Evolutionary conservation across 2,888 invertebrate genomes (phyloP), one percentile per base, ranked within the genome.

Genomic region (Ectemnius lituratus): DNA sequence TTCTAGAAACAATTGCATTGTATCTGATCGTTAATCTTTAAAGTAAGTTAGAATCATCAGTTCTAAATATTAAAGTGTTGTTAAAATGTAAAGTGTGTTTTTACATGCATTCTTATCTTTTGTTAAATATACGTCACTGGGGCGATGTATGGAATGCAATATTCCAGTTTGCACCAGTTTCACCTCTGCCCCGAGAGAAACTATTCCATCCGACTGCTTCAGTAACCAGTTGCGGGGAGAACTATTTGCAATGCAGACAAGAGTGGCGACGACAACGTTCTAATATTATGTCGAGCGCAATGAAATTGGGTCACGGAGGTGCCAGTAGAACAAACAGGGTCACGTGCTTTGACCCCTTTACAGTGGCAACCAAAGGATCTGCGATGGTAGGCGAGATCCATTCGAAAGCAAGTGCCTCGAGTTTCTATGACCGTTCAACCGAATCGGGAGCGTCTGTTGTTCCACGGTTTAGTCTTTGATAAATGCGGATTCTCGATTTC

Each of bases 261-360:
- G 65, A 61, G 66, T 73, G 70, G 62, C 66, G 60, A 60, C 60
- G 46, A 56, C n/a, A 64, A 62, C 70, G 70, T 70, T 23, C 52
- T 62, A 52, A 52, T 63, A 59, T 72, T 69, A 75, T 46, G 45
- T 16, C n/a, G 62, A 37, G 58, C 63, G 28, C 46, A 66, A 64
- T 56, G 59, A 68, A 82, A 82, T 73, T 76, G 28, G 82, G 79
- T 82, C 77, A 71, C 72, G 70, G 56, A 64, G 70, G 62, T 79
- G 74, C 69, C 69, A 57, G 67, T 62, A 69, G 57, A 63, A 73
- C 70, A 63, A 78, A 79, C 76, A 75, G 57, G 81, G 81, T 82
- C 79, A 76, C 47, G 70, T 59, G 70, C 47, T 52, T 52, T 52
- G 52, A 52, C 52, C 52, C 16, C 5, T 16, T 16, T 52, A 16